Conservation (phyloP, 2,888 invertebrate genomes). For the Tenthredo distinguenda region DNA sequence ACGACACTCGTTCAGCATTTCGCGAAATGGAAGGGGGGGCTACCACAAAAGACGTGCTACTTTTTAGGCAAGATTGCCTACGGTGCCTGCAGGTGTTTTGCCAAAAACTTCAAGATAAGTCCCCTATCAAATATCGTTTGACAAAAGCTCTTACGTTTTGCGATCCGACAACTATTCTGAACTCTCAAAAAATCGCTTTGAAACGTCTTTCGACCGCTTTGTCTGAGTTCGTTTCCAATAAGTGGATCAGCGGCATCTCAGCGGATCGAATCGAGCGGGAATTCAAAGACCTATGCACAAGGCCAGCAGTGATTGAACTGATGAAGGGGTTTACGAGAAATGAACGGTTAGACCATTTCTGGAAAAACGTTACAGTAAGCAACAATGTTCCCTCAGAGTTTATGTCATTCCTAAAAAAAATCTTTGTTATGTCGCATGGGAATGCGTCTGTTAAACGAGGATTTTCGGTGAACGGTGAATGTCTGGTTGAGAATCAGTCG, state of each 20-base stretch:
- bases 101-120: constrained; percentile 37
- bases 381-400: constrained; percentile 46
- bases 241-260: constrained; percentile 41
- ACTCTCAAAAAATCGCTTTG: constrained; percentile 2
- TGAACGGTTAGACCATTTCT: constrained; percentile 42
- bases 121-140: constrained; percentile 44
- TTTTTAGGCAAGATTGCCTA: constrained; percentile 41
- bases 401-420: constrained; percentile 44
- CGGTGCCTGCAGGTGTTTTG: constrained; percentile 28
- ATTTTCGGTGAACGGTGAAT: constrained; percentile 52
- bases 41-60: constrained; percentile 30
- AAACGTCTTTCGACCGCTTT: constrained; percentile 35
- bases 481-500: constrained; percentile 52
- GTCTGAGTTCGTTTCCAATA: constrained; percentile 33
- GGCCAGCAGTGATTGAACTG: constrained; percentile 37
- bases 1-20: constrained; percentile 47
- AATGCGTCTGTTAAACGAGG: constrained; percentile 52
- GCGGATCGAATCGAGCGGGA: constrained; percentile 53
- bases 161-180: constrained; percentile 45
- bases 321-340: constrained; percentile 43
- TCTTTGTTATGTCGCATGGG: constrained; percentile 53
- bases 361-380: constrained; percentile 41
- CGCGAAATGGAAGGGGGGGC: neutral
- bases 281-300: constrained; percentile 46
- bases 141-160: constrained; percentile 46